Conservation (phyloP, 2,888 invertebrate species). For the Epirrita christyi region DNA sequence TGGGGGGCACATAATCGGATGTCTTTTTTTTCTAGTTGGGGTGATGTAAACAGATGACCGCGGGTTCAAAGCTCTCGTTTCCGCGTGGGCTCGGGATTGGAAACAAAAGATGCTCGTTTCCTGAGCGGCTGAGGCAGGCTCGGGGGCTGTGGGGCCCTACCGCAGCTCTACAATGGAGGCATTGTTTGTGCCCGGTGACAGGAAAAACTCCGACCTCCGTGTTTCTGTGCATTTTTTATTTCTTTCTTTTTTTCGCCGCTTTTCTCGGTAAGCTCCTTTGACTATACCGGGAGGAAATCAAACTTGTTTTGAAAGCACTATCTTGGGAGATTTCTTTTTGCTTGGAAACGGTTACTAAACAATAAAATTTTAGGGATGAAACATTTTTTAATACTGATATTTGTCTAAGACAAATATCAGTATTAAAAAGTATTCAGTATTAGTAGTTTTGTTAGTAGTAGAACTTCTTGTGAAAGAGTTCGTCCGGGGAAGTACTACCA, state of each 20-base stretch:
- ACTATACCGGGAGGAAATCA: conserved; percentile 72
- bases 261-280: conserved; percentile 76
- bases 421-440: too few relatives aligned
- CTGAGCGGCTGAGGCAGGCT: conserved; percentile 62
- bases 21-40: conserved; percentile 66
- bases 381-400: too few relatives aligned
- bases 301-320: conserved; percentile 68
- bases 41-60: conserved; percentile 81
- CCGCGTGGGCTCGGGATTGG: conserved; percentile 65
- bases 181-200: conserved; percentile 85
- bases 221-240: conserved; percentile 84
- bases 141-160: conserved; percentile 45
- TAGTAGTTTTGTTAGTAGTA: too few relatives aligned
- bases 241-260: conserved; percentile 64
- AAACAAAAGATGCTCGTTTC: conserved; percentile 84
- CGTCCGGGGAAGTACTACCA: too few relatives aligned
- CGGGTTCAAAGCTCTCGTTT: conserved; percentile 77
- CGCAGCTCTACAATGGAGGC: conserved; percentile 71
- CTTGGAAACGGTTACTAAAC: conserved; percentile 15
- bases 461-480: too few relatives aligned
- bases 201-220: conserved; percentile 85
- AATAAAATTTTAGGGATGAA: too few relatives aligned
- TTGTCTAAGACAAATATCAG: too few relatives aligned
- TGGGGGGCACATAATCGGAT: conserved; percentile 58
- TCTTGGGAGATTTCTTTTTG: conserved; percentile 46